These are phyloP conservation scores for Phylloscopus collybita DNA, from an alignment of 2,797 vertebrate species.

Conservation along the genomic window DNA sequence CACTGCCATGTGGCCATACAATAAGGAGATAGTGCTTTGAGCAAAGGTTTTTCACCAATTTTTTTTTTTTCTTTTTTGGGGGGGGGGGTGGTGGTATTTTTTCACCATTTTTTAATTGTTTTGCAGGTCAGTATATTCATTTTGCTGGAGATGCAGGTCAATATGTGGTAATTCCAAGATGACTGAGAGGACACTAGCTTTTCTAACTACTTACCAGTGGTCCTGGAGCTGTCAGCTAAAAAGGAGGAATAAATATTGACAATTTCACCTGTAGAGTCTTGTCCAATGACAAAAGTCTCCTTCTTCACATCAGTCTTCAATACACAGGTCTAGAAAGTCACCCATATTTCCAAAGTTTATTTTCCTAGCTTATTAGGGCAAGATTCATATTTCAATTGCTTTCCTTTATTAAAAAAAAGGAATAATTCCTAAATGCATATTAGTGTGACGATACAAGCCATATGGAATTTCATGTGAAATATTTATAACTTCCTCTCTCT, in stretches of 20 bases:
- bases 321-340: not conserved
- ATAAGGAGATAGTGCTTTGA: not conserved
- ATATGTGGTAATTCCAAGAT: not conserved
- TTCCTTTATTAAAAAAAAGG: not conserved
- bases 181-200: not conserved
- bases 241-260: not conserved
- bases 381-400: not conserved
- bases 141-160: not conserved
- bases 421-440: not conserved
- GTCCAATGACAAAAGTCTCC: not conserved
- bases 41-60: not conserved
- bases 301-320: not conserved
- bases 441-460: not conserved
- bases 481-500: not conserved
- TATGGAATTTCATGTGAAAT: slow-evolving; percentile 7
- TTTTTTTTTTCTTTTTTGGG: not conserved
- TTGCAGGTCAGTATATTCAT: not conserved
- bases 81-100: accelerated
- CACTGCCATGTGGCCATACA: not conserved
- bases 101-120: not conserved
- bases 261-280: not conserved
- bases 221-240: not conserved
- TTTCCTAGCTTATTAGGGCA: not conserved
- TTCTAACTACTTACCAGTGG: not conserved
- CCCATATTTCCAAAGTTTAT: not conserved